Evolutionary conservation across 2,113 vertebrate species (phyloP).

Genomic region (Stictonetta naevosa): DNA sequence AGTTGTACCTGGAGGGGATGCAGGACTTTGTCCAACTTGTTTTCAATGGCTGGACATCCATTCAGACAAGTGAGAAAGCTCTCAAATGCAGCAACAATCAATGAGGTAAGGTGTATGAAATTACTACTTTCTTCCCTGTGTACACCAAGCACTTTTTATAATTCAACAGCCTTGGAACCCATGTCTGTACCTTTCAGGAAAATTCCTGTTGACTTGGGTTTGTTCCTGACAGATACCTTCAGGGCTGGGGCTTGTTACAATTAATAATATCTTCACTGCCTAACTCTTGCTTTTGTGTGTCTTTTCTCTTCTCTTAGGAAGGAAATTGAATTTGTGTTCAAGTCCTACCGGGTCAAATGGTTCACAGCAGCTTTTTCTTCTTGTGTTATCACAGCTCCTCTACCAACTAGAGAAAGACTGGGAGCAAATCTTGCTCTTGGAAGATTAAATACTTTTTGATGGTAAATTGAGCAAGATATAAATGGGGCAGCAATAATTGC

Average conservation of each 20-base stretch:
- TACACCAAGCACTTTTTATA: neutral
- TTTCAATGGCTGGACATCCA: neutral
- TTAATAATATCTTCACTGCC: neutral
- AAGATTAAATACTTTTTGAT: constrained; percentile 29
- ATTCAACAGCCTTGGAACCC: neutral
- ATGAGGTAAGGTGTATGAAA: constrained; percentile 44
- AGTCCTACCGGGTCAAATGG: neutral
- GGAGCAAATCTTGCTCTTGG: neutral
- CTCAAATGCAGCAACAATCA: neutral
- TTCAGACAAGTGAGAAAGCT: neutral
- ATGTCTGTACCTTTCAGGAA: neutral
- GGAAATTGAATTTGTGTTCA: neutral
- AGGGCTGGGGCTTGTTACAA: neutral
- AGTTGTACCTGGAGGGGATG: neutral
- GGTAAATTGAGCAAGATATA: constrained; percentile 41
- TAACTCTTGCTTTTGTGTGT: neutral
- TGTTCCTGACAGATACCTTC: neutral
- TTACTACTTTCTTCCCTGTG: neutral
- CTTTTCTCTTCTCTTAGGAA: neutral
- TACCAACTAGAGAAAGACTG: neutral
- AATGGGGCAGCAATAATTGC: constrained; percentile 27
- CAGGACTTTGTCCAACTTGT: neutral
- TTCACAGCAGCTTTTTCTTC: neutral
- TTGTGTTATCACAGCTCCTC: neutral
- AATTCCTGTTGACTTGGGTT: neutral